Evolutionary conservation across 1,140 invertebrate genomes (phyloP).

Genomic region (Saccostrea glomerata): DNA sequence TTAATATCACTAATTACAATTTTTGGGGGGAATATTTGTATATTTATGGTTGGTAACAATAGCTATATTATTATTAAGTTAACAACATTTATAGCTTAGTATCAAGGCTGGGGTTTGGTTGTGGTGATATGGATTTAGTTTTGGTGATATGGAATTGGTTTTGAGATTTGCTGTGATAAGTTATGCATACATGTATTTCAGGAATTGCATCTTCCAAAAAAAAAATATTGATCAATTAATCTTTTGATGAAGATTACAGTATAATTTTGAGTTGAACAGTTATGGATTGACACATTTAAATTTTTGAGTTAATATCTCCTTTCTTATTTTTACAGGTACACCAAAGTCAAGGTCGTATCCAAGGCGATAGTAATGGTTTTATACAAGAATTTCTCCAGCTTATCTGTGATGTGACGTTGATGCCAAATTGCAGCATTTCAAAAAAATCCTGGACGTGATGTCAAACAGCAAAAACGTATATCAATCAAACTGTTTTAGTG

Average conservation of each 20-base stretch:
- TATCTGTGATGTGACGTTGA: neutral
- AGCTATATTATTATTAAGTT: too few relatives aligned
- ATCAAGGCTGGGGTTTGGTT: too few relatives aligned
- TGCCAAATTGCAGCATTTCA: neutral
- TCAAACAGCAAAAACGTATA: neutral
- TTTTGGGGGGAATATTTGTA: too few relatives aligned
- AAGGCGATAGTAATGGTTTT: neutral
- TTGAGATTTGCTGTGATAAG: neutral
- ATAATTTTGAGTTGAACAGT: neutral
- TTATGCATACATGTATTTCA: neutral
- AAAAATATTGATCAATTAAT: neutral
- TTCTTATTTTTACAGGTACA: neutral
- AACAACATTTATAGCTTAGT: too few relatives aligned
- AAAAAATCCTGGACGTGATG: neutral
- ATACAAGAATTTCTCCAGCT: neutral
- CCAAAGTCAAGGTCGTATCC: constrained; percentile 33
- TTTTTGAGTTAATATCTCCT: neutral
- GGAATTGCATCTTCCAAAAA: neutral
- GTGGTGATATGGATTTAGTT: too few relatives aligned
- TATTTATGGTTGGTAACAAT: too few relatives aligned
- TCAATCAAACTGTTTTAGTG: neutral
- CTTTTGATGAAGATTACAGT: neutral
- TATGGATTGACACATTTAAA: neutral
- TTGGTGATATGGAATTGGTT: too few relatives aligned
- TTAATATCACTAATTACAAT: too few relatives aligned